These are phyloP conservation scores for Campoplex nolae DNA, from an alignment of 2,888 invertebrate species.

Conservation along the genomic window DNA sequence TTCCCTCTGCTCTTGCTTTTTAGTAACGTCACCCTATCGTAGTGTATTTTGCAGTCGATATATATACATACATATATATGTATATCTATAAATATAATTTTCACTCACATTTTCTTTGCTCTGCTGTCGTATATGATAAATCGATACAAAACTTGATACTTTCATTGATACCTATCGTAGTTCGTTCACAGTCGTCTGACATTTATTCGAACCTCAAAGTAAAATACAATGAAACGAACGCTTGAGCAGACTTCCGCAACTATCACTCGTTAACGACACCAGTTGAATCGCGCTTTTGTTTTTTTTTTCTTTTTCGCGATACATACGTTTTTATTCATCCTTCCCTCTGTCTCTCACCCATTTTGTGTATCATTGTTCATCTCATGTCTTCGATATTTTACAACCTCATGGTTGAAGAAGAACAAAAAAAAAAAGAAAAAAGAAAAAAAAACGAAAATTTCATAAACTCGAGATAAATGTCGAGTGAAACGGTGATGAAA, in stretches of 20 bases:
- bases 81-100: background rate
- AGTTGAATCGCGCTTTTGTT: background rate
- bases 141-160: slow-evolving; percentile 22
- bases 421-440: background rate
- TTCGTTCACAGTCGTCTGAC: background rate
- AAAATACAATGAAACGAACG: slow-evolving; percentile 14
- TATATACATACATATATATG: background rate
- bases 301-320: background rate
- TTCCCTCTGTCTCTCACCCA: background rate
- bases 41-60: background rate
- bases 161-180: slow-evolving; percentile 34
- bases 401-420: background rate
- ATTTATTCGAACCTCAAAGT: slow-evolving; percentile 3
- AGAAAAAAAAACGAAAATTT: background rate
- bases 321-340: background rate
- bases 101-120: slow-evolving; percentile 1
- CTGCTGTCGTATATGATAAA: background rate
- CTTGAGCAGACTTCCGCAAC: background rate
- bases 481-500: slow-evolving; percentile 46
- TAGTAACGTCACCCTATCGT: slow-evolving; percentile 15
- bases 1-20: slow-evolving; percentile 13
- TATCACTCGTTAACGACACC: background rate
- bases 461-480: background rate
- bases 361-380: background rate
- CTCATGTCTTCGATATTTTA: background rate